A percentile compares a stretch with the other conserved stretches of the same genome.
These are phyloP conservation scores for Microcebus ravelobensis DNA, from an alignment of 2,113 vertebrate genomes.

Conservation along the genomic window DNA sequence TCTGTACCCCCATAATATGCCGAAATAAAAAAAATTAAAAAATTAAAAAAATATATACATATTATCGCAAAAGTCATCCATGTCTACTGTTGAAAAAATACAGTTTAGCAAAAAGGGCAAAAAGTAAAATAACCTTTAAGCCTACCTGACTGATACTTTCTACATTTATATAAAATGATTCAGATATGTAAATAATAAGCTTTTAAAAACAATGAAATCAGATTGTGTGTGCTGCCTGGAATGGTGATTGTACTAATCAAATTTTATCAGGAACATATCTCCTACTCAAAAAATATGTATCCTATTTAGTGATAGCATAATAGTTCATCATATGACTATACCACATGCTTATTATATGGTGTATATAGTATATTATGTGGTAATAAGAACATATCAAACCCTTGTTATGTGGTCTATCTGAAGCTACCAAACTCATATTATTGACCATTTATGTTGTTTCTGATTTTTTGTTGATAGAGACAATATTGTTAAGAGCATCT, in stretches of 20 bases:
- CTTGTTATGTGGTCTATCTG: background rate
- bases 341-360: background rate
- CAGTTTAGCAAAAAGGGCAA: background rate
- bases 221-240: background rate
- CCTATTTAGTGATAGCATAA: background rate
- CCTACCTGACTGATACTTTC: background rate
- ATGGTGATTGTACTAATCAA: background rate
- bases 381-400: background rate
- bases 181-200: background rate
- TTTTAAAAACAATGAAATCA: conserved; percentile 7
- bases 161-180: background rate
- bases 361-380: background rate
- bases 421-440: background rate
- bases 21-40: too few relatives aligned
- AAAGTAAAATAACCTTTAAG: conserved; percentile 16
- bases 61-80: background rate
- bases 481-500: background rate
- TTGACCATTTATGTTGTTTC: background rate
- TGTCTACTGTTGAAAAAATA: background rate
- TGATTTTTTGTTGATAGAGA: background rate
- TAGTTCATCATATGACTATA: background rate
- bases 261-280: background rate
- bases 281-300: background rate
- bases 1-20: too few relatives aligned
- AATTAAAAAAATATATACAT: background rate